Evolutionary conservation across 2,113 vertebrate genomes (phyloP).

Genomic region (Dromas ardeola): DNA sequence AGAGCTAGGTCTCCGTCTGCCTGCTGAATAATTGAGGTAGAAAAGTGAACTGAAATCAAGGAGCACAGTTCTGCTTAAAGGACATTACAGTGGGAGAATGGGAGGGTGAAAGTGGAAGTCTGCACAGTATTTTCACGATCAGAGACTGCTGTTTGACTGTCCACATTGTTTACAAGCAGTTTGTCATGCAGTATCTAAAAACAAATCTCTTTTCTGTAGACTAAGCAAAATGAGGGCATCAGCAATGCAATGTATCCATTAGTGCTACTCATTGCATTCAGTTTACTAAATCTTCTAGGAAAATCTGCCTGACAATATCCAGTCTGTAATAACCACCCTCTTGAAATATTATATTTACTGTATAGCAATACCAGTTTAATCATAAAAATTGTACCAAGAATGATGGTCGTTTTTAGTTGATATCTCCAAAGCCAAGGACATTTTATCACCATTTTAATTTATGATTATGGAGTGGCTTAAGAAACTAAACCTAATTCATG

Average conservation of each 20-base stretch:
- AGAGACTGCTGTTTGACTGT: not conserved
- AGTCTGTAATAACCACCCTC: not conserved
- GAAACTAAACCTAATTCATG: slow-evolving; percentile 14
- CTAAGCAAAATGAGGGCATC: not conserved
- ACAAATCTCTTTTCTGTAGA: not conserved
- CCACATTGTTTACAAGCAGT: not conserved
- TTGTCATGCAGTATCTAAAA: not conserved
- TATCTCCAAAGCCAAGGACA: not conserved
- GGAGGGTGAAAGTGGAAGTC: not conserved
- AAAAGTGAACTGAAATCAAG: not conserved
- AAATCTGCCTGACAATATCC: not conserved
- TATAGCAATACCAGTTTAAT: not conserved
- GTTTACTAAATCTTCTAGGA: not conserved
- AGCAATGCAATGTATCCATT: not conserved
- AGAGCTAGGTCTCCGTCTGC: not conserved
- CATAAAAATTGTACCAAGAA: not conserved
- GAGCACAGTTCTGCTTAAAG: not conserved
- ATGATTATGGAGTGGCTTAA: slow-evolving; percentile 6
- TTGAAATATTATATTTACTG: not conserved
- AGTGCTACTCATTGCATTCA: not conserved
- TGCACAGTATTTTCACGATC: not conserved
- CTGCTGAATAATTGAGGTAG: not conserved
- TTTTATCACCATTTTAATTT: slow-evolving; percentile 47
- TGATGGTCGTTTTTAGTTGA: not conserved
- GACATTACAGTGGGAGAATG: not conserved